Base-by-base conservation (phyloP, 2,797 vertebrate species). In the Falco concolor region DNA sequence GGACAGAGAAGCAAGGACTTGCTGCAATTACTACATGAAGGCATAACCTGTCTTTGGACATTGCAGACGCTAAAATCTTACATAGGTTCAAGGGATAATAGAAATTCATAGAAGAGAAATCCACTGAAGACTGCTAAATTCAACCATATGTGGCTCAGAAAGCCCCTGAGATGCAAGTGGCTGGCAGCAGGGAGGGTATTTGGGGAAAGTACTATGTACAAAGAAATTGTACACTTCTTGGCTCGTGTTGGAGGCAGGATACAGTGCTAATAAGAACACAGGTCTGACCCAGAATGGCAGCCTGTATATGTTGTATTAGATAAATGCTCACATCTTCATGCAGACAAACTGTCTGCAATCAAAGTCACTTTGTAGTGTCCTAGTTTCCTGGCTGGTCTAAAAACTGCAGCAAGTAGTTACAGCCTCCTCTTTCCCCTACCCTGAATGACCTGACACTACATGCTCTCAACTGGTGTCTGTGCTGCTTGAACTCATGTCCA, bases 301-400 rank as follows among this genome's bases (percentile, higher is more conserved):
- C 65, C 83, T 4, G 2, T 74, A 49, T 76, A 84, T 13, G 28
- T 36, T 75, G 45, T 36, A 56, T 75, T 86, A 74, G 72, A 70
- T 85, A 85, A 87, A 82, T 44, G 38, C 76, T 94, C 80, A 78
- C 28, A 78, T 60, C 86, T 78, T 94, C 80, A 64, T 57, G 65
- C 80, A 86, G 92, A 86, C 88, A 72, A 94, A 94, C 63, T 54
- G 32, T 47, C 81, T 93, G 78, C 81, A 91, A 59, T 91, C 91
- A 77, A 69, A 95, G 56, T 82, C 12, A 79, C 74, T 76, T 52
- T 82, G 78, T 91, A 82, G 64, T 69, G 92, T 94, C 68, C 84
- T 91, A 82, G 64, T 69, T 93, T 94, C 72, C 84, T 92, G 81
- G 56, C 49, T 63, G 73, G 59, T 69, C 76, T 89, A 32, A 91